phyloP scores from a whole-genome alignment of 1,140 invertebrate genomes.

The Centruroides vittatus region DNA sequence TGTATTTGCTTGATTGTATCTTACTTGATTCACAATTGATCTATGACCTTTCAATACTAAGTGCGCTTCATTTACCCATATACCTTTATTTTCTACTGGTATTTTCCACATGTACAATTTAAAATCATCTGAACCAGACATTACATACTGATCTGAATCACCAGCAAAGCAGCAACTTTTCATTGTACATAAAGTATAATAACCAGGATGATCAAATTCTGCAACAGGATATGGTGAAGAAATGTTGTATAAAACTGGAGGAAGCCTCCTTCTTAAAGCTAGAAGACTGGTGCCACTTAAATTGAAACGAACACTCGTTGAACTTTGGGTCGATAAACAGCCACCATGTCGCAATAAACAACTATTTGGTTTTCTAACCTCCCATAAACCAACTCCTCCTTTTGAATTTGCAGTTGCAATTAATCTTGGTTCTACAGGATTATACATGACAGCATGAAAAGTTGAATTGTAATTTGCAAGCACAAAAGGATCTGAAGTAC shows the following conservation, averaged over 20 bases:
- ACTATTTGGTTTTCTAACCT: conserved; percentile 60
- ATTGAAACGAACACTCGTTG: conserved; percentile 82
- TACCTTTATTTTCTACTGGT: conserved; percentile 36
- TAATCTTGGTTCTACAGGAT: conserved; percentile 63
- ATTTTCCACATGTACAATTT: conserved; percentile 90
- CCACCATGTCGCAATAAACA: conserved; percentile 47
- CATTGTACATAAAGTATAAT: conserved; percentile 94
- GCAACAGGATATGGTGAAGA: conserved; percentile 49
- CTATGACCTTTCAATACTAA: conserved; percentile 75
- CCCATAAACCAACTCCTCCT: conserved; percentile 77
- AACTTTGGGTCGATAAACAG: conserved; percentile 51
- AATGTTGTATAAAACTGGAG: conserved; percentile 63
- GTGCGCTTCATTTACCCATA: conserved; percentile 50
- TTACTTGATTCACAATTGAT: conserved; percentile 91
- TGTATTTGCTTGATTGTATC: conserved; percentile 69
- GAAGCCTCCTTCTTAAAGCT: conserved; percentile 63
- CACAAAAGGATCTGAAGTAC: conserved; percentile 35
- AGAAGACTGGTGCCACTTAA: conserved; percentile 57
- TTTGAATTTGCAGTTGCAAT: conserved; percentile 77
- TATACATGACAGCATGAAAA: conserved; percentile 83
- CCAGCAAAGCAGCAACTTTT: conserved; percentile 93
- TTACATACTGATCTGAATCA: conserved; percentile 66
- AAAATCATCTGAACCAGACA: conserved; percentile 89
- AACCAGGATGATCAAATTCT: conserved; percentile 79
- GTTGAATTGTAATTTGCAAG: conserved; percentile 50